Evolutionary conservation across 64 coral and sea anemone genomes (phyloP), one percentile per base, ranked within the genome.

Genomic region (Porites lutea): DNA sequence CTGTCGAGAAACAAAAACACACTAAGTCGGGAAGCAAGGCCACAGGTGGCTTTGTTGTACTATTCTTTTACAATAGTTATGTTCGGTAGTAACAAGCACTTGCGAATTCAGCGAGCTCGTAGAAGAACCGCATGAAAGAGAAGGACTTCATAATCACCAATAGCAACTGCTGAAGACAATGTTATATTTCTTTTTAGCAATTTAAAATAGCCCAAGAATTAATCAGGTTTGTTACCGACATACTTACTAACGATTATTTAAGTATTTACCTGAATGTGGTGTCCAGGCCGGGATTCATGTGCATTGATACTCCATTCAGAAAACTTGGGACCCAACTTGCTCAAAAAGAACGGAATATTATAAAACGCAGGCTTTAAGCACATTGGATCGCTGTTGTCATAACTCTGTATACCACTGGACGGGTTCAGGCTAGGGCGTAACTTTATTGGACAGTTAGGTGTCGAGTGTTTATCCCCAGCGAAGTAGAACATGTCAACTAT

Each of bases 251-350:
- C 27, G 27, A 37, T 37, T 37, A 37, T 37, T 37, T 37, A 72
- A 5, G 13, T 12, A 37, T 22, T 23, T 52, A 89, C 88, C 88
- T 89, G 88, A 50, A 75, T 89, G 52, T 89, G 88, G 50, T 89
- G 88, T 10, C 88, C 88, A 45, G 88, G 88, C 48, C 74, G 79
- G 43, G 88, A 74, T 51, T 89, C 88, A 52, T 89, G 88, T 21
- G 88, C 88, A 52, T 89, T 89, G 14, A 89, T 75, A 9, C 65
- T 72, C 88, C 88, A 89, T 50, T 89, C 88, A 68, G 72, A 78
- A 44, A 79, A 89, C 7, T 19, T 78, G 6, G 88, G 88, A 13
- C 88, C 88, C 73, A 89, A 20, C 44, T 89, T 89, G 15, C 48
- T 45, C 46, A 89, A 61, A 19, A 89, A 89, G n/a, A 89, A 89